Evolutionary conservation across 1,140 invertebrate genomes (phyloP).

Genomic region (Anastatus disparis): DNA sequence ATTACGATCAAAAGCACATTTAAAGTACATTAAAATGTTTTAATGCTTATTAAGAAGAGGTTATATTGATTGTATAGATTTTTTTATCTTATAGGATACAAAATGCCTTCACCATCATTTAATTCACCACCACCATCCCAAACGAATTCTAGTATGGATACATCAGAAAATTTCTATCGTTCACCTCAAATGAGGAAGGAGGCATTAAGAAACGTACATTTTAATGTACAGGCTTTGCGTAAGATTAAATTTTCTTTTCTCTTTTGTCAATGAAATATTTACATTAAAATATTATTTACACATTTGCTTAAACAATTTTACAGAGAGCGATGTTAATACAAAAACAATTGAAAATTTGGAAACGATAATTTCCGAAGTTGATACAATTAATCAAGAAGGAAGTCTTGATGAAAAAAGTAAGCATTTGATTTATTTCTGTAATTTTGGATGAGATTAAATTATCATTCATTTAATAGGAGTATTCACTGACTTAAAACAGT

Average conservation of each 20-base stretch:
- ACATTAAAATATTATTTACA: background rate
- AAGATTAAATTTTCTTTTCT: constrained; percentile 30
- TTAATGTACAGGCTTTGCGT: constrained; percentile 43
- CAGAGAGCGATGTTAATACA: constrained; percentile 41
- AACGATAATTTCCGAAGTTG: constrained; percentile 44
- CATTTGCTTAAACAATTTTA: constrained; percentile 40
- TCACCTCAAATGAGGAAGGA: constrained; percentile 48
- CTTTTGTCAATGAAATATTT: no score
- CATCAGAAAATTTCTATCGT: constrained; percentile 18
- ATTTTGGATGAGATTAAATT: no score
- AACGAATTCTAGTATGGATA: background rate
- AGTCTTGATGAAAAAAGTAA: constrained; percentile 52
- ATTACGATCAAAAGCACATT: no score
- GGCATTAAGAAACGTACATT: constrained; percentile 40
- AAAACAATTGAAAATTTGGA: constrained; percentile 44
- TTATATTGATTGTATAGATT: no score
- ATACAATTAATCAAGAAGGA: constrained; percentile 48
- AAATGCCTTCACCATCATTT: background rate
- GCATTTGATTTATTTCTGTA: background rate
- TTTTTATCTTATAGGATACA: background rate
- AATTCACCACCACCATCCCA: background rate
- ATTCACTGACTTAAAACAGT: background rate
- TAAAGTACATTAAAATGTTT: no score
- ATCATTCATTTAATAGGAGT: background rate
- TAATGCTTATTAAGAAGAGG: no score